Evolutionary conservation across 2,113 vertebrate species (phyloP), one percentile per base, ranked within the genome.

Genomic region (Phocoena phocoena): DNA sequence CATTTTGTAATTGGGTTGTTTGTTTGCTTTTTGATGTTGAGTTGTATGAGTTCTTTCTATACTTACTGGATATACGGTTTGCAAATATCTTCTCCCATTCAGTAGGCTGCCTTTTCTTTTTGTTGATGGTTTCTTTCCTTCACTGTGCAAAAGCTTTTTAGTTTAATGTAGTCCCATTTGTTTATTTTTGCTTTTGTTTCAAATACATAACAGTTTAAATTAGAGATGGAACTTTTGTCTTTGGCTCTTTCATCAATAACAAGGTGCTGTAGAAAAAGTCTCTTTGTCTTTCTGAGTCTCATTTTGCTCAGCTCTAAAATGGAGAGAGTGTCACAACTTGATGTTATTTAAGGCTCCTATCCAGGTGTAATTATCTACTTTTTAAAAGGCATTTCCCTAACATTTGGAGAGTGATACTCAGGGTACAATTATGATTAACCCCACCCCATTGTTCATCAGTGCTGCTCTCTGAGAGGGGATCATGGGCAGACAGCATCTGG

Each of bases 221-320:
- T n/a, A 70, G 33, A 81, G 44, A 81, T 28, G n/a, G 8, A 28
- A 33, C 18, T 67, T 88, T 65, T 28, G n/a, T 12, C 73, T 70
- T 76, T n/a, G 36, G 31, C 8, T 67, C 31, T 92, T 79, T 76
- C 14, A 76, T 68, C 71, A 79, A 8, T 28, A 41, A 38, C 7
- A 18, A 68, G 36, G 14, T 86, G 6, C 13, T 17, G 79, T 67
- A 77, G 76, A 38, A 62, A 44, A 50, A 38, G n/a, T 65, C 26
- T 63, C 23, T 60, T 95, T 5, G 28, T 31, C 62, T 92, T 55
- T 23, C 41, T 41, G 41, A 41, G 41, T 41, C 7, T 41, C 62
- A 50, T 23, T 95, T 60, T 63, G 12, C 67, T 95, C 36, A 77
- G 71, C 33, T 94, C 28, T 67, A 36, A 82, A 62, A 63, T 21